Evolutionary conservation across 2,888 invertebrate genomes (phyloP).

Genomic region (Nephrotoma guestfalica): DNA sequence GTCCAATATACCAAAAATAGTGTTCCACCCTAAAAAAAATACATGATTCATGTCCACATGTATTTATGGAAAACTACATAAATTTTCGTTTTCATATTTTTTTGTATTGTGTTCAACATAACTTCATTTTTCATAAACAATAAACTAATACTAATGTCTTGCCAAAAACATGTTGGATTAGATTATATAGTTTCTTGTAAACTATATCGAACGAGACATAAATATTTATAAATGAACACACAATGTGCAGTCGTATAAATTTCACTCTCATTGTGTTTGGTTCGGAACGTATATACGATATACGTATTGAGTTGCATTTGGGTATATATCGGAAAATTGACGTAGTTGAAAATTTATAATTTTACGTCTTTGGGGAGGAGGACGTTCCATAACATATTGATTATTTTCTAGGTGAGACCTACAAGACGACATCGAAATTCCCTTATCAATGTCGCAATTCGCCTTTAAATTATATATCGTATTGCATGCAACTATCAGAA

Average conservation of each 20-base stretch:
- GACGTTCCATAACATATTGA: background rate
- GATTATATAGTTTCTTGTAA: background rate
- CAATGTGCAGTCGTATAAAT: background rate
- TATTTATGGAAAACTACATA: background rate
- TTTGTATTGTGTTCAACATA: background rate
- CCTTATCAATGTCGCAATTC: background rate
- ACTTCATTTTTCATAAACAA: background rate
- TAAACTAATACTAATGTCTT: background rate
- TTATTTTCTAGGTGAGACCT: background rate
- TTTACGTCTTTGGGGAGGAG: background rate
- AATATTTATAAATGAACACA: background rate
- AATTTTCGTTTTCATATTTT: background rate
- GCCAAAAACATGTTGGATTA: background rate
- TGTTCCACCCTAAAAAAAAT: background rate
- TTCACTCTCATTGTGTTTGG: background rate
- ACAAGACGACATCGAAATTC: background rate
- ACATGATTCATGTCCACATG: background rate
- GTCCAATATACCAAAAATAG: background rate
- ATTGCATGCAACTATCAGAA: background rate
- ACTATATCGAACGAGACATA: background rate
- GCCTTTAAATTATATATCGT: background rate
- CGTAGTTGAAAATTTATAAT: background rate
- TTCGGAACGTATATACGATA: background rate
- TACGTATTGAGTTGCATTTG: background rate
- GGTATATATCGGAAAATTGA: background rate